Percentiles rank a stretch among this genome's conserved stretches.
Conservation (phyloP, 2,888 invertebrate species). For the Meiosimyza decipiens region DNA sequence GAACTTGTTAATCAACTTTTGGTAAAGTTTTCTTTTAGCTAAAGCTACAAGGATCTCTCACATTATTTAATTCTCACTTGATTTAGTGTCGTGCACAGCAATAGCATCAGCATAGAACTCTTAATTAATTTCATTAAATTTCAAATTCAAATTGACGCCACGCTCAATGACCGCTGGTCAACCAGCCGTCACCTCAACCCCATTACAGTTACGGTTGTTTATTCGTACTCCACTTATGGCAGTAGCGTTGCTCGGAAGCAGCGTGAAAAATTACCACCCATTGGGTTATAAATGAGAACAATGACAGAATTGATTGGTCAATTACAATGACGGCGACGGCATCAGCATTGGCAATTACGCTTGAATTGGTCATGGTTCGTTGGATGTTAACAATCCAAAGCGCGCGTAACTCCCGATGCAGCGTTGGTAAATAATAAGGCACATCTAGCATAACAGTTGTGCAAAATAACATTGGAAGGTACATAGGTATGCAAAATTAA, state of each 20-base stretch:
- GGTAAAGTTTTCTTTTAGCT: not conserved
- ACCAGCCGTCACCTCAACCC: not conserved
- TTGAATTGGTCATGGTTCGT: constrained; percentile 52
- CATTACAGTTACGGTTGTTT: not conserved
- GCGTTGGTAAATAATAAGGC: too few species aligned
- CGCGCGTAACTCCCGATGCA: constrained; percentile 8
- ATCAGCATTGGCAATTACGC: not conserved
- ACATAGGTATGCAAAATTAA: too few species aligned
- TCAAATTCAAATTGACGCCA: constrained; percentile 6
- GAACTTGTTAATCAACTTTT: not conserved
- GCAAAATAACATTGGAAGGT: too few species aligned
- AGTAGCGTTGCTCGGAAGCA: not conserved
- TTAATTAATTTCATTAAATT: constrained; percentile 30
- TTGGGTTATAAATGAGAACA: constrained; percentile 59
- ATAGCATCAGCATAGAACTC: not conserved
- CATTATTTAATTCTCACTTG: not conserved
- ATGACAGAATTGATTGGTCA: constrained; percentile 67
- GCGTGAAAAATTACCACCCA: constrained; percentile 45
- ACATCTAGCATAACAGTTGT: too few species aligned
- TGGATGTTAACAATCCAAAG: constrained; percentile 59
- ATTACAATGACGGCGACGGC: constrained; percentile 56
- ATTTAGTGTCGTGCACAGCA: not conserved
- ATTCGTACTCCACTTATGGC: not conserved
- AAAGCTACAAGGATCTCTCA: too few species aligned
- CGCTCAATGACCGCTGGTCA: constrained; percentile 38